phyloP scores from a whole-genome alignment of 2,888 invertebrate species.

The Anarsia innoxiella region DNA sequence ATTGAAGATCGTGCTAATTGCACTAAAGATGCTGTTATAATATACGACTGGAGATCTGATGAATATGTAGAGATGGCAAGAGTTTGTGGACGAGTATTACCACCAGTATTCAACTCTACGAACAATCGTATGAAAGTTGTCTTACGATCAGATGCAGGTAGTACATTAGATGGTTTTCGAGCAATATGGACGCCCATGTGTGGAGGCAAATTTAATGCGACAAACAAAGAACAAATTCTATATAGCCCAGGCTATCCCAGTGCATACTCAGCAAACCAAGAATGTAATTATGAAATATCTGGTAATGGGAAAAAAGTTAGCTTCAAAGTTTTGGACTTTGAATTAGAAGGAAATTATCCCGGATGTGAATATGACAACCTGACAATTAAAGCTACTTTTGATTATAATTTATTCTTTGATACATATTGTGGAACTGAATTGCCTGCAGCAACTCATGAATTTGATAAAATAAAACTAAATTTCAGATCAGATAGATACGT shows the following conservation, averaged over 20 bases:
- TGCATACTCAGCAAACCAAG: conserved; percentile 72
- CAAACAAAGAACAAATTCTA: conserved; percentile 65
- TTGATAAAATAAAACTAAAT: conserved; percentile 50
- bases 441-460: conserved; percentile 46
- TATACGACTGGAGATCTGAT: conserved; percentile 74
- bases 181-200: conserved; percentile 80
- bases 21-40: conserved; percentile 82
- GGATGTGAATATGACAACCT: conserved; percentile 72
- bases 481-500: conserved; percentile 76
- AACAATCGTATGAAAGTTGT: conserved; percentile 79
- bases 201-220: conserved; percentile 79
- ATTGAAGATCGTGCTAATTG: conserved; percentile 83
- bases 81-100: conserved; percentile 81
- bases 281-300: conserved; percentile 81
- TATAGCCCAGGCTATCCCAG: conserved; percentile 84
- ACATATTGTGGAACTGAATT: conserved; percentile 39
- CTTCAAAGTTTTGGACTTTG: conserved; percentile 78
- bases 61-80: conserved; percentile 71
- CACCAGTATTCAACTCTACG: conserved; percentile 76
- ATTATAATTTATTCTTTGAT: conserved; percentile 23
- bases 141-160: conserved; percentile 80
- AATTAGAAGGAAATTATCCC: conserved; percentile 51
- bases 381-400: conserved; percentile 41
- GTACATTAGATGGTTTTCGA: conserved; percentile 84
- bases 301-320: conserved; percentile 43